phyloP scores from a whole-genome alignment of 2,888 invertebrate genomes.

The Yponomeuta plumbellus region DNA sequence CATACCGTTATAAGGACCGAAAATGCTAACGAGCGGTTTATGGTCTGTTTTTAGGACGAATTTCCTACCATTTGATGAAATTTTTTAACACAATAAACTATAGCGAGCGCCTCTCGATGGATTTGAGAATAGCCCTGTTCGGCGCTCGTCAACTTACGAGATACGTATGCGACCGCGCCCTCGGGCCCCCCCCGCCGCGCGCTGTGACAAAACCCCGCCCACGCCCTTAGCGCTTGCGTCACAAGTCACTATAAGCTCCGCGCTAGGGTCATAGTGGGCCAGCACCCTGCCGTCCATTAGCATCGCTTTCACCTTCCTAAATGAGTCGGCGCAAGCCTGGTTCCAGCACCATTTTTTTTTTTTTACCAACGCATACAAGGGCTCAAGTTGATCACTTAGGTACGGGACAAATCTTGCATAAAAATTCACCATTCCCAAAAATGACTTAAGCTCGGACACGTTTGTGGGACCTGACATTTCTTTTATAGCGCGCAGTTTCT shows the following conservation, averaged over 20 bases:
- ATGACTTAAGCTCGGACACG: background rate
- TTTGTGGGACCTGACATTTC: background rate
- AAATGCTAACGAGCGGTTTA: background rate
- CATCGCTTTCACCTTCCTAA: background rate
- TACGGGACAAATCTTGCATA: conserved; percentile 8
- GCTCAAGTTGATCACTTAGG: background rate
- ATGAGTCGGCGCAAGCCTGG: background rate
- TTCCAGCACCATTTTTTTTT: background rate
- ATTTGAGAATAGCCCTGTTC: conserved; percentile 23
- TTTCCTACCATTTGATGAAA: conserved; percentile 24
- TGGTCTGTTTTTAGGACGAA: conserved; percentile 14
- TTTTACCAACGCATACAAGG: conserved; percentile 2
- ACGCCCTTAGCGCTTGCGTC: conserved; percentile 23
- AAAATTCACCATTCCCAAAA: conserved; percentile 7
- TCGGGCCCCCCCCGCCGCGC: conserved; percentile 20
- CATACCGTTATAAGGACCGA: conserved; percentile 21
- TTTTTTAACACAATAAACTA: conserved; percentile 23
- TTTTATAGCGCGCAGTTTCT: background rate
- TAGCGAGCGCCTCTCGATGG: conserved; percentile 22
- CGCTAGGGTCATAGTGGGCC: background rate
- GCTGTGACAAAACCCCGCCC: conserved; percentile 23
- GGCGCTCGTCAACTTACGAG: conserved; percentile 16
- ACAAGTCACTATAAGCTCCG: conserved; percentile 13
- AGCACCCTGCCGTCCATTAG: background rate
- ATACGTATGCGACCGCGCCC: conserved; percentile 19